phyloP scores from a whole-genome alignment of 2,113 vertebrate species.

The Romanogobio albipinnatus region DNA sequence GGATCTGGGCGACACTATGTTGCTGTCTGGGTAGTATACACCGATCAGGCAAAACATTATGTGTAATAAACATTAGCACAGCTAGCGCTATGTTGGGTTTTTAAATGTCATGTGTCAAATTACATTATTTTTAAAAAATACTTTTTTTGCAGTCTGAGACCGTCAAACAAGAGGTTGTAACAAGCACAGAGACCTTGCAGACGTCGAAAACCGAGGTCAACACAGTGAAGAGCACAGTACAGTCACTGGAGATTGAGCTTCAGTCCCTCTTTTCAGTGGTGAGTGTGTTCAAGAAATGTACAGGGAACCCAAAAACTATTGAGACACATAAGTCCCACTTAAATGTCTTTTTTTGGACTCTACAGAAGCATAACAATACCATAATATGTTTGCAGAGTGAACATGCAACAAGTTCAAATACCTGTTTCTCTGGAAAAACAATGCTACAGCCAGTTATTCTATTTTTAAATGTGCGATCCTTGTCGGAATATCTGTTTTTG shows the following conservation, averaged over 20 bases:
- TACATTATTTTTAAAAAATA: background rate
- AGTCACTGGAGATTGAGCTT: constrained; percentile 78
- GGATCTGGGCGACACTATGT: too few relatives aligned
- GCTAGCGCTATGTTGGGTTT: background rate
- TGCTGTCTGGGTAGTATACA: too few relatives aligned
- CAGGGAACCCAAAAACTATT: background rate
- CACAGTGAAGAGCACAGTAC: constrained; percentile 71
- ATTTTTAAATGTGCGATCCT: too few relatives aligned
- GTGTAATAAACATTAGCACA: background rate
- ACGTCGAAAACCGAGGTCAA: constrained; percentile 74
- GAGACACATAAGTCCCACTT: background rate
- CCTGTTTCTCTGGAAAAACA: too few relatives aligned
- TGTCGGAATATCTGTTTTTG: too few relatives aligned
- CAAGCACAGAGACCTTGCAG: constrained; percentile 72
- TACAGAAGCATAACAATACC: too few relatives aligned
- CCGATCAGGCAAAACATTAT: background rate
- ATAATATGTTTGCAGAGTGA: too few relatives aligned
- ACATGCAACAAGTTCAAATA: too few relatives aligned
- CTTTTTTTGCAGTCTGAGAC: constrained; percentile 70
- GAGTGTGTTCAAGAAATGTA: constrained; percentile 48
- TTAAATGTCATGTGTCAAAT: background rate
- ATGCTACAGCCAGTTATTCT: too few relatives aligned
- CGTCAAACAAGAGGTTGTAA: constrained; percentile 74
- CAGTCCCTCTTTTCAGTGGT: constrained; percentile 80
- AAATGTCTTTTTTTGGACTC: too few relatives aligned